These are phyloP conservation scores for Calliopum simillimum DNA, from an alignment of 2,888 invertebrate species.

Conservation along the genomic window DNA sequence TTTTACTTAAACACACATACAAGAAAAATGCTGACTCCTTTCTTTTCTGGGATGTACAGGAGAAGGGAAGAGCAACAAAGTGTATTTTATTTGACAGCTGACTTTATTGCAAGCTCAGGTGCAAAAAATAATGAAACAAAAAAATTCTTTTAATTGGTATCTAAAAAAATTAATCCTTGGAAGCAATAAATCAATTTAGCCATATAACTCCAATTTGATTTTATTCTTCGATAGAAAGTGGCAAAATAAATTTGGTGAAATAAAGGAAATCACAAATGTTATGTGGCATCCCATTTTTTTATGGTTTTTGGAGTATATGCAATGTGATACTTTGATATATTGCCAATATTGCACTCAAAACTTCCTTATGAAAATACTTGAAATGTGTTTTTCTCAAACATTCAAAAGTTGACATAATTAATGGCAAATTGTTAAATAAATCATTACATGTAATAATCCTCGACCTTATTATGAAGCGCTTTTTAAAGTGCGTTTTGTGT, in stretches of 20 bases:
- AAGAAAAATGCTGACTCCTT: background rate
- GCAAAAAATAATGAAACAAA: background rate
- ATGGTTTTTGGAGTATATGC: no score
- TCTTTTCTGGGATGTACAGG: background rate
- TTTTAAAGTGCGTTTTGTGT: no score
- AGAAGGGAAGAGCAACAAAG: background rate
- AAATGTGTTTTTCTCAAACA: background rate
- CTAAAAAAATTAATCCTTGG: background rate
- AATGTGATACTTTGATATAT: slow-evolving; percentile 12
- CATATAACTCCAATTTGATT: background rate
- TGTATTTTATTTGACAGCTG: slow-evolving; percentile 3
- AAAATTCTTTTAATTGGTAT: background rate
- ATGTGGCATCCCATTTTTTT: no score
- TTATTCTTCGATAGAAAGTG: slow-evolving; percentile 3
- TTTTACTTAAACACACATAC: no score
- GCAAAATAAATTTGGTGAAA: background rate
- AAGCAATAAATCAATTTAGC: background rate
- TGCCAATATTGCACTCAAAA: background rate
- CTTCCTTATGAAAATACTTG: background rate
- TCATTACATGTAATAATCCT: no score
- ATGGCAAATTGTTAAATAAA: no score
- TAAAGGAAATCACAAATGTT: no score
- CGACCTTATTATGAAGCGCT: no score
- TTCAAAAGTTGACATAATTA: background rate
- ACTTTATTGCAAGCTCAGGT: slow-evolving; percentile 15